Percentiles rank a stretch among this genome's conserved stretches.
These are phyloP conservation scores for Chionodraco myersi DNA, from an alignment of 2,113 vertebrate species.

Conservation along the genomic window DNA sequence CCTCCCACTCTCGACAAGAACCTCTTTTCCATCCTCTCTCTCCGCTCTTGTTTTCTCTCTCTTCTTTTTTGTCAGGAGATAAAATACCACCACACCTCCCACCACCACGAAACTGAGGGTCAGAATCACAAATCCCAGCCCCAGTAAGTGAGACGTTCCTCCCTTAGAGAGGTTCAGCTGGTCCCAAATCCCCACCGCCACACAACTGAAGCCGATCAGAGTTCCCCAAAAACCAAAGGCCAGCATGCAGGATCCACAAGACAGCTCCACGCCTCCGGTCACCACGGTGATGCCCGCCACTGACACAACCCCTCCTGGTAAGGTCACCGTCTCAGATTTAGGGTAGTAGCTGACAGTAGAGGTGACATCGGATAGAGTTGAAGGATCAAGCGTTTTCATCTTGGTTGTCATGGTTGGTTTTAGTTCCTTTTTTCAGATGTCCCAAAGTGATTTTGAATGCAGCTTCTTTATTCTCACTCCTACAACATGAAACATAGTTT, in stretches of 20 bases:
- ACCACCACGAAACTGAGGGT: slow-evolving; percentile 63
- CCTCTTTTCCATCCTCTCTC: slow-evolving; percentile 76
- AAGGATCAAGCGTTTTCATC: slow-evolving; percentile 70
- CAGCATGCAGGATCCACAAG: slow-evolving; percentile 83
- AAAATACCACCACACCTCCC: slow-evolving; percentile 50
- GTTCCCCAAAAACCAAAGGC: slow-evolving; percentile 83
- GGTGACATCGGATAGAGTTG: slow-evolving; percentile 49
- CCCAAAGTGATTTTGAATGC: not conserved
- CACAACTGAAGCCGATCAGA: slow-evolving; percentile 78
- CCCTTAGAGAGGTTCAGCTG: slow-evolving; percentile 24
- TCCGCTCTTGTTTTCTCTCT: slow-evolving; percentile 32
- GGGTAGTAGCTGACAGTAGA: slow-evolving; percentile 75
- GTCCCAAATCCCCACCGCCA: slow-evolving; percentile 81
- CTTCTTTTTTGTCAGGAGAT: slow-evolving; percentile 69
- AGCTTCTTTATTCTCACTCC: slow-evolving; percentile 37
- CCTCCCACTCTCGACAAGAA: slow-evolving; percentile 68
- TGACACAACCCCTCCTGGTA: slow-evolving; percentile 80
- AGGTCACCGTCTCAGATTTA: slow-evolving; percentile 74
- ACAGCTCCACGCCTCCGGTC: slow-evolving; percentile 82
- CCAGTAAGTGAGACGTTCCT: slow-evolving; percentile 72
- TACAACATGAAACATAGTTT: slow-evolving; percentile 32
- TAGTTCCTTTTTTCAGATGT: not conserved
- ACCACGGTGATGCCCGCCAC: slow-evolving; percentile 81
- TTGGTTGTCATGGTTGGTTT: slow-evolving; percentile 49
- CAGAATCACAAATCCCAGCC: slow-evolving; percentile 78